Base-by-base conservation (phyloP, 2,888 invertebrate genomes). In the Agonopterix alstromeriana region DNA sequence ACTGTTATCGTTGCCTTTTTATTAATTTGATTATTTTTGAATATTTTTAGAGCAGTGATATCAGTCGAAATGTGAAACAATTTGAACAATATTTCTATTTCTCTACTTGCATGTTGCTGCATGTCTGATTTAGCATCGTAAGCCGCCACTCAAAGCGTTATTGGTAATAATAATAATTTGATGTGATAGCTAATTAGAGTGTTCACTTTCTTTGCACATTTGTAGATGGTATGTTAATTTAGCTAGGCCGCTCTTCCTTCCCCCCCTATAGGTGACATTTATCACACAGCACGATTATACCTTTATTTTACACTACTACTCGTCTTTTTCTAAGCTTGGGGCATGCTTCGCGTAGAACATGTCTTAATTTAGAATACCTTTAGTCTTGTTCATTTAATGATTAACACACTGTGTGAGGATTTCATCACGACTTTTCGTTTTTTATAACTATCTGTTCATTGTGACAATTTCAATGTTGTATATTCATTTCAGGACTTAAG, bases 21-120 rank as follows among this genome's bases (percentile, higher is more conserved):
- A 17, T 3, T 17, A 17, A 27, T 27, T 27, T 27, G 1, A 5
- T 27, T 5, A 27, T 27, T 27, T 27, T 27, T 27, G 17, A 27
- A 27, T 27, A 27, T 27, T 27, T 14, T 27, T 5, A 27, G 27
- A n/a, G 38, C 38, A 38, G 53, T 82, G 81, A 77, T 78, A 79
- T 70, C 80, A 80, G 75, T 78, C 65, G 75, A 71, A 53, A 49
- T 51, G n/a, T 38, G 38, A 38, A 10, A 10, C 57, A 62, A 67
- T 73, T 70, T 75, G 69, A 74, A 77, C 63, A 68, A 67, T 69
- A 59, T 75, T 40, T 67, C 59, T 75, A 71, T 83, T 82, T 85
- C 68, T 84, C 68, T 85, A 81, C 67, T 88, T 88, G 88, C 88
- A 88, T 87, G 87, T 83, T 76, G 84, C 84, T 85, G 88, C 86